Evolutionary conservation across 1,140 invertebrate genomes (phyloP).

Genomic region (Drosophila malerkotliana): DNA sequence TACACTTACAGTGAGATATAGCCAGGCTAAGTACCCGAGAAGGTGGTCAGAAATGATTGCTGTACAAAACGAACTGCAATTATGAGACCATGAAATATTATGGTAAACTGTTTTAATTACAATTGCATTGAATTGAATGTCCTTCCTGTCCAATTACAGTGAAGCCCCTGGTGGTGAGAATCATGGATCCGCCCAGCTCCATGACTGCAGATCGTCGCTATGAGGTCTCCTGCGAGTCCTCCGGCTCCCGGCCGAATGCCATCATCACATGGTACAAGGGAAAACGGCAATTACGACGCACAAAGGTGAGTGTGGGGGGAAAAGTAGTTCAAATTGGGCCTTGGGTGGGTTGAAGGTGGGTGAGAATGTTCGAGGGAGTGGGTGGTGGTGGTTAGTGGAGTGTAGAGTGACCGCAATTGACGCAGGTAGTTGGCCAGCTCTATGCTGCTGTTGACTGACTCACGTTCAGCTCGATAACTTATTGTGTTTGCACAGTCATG

Average conservation of each 20-base stretch:
- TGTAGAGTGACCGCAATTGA: slow-evolving; percentile 71
- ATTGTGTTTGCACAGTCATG: slow-evolving; percentile 80
- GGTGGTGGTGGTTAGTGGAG: slow-evolving; percentile 8
- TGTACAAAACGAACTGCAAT: slow-evolving; percentile 43
- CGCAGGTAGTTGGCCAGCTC: slow-evolving; percentile 41
- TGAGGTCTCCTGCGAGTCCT: slow-evolving; percentile 91
- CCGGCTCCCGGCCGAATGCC: slow-evolving; percentile 92
- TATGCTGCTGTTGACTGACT: slow-evolving; percentile 68
- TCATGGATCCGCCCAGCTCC: slow-evolving; percentile 86
- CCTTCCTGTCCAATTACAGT: slow-evolving; percentile 85
- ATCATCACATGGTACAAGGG: slow-evolving; percentile 95
- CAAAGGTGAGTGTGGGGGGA: slow-evolving; percentile 86
- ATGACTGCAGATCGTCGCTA: slow-evolving; percentile 91
- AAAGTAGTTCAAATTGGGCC: slow-evolving; percentile 3
- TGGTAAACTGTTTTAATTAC: slow-evolving; percentile 53
- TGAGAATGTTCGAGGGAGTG: not conserved
- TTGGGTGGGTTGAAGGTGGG: not conserved
- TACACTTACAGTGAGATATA: not conserved
- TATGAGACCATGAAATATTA: slow-evolving; percentile 52
- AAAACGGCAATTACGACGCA: slow-evolving; percentile 90
- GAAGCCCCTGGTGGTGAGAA: slow-evolving; percentile 90
- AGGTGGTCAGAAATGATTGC: slow-evolving; percentile 34
- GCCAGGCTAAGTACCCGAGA: slow-evolving; percentile 15
- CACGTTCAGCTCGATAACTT: slow-evolving; percentile 79
- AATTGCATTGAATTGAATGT: slow-evolving; percentile 57